phyloP scores from a whole-genome alignment of 2,113 vertebrate genomes.

The Numenius arquata region DNA sequence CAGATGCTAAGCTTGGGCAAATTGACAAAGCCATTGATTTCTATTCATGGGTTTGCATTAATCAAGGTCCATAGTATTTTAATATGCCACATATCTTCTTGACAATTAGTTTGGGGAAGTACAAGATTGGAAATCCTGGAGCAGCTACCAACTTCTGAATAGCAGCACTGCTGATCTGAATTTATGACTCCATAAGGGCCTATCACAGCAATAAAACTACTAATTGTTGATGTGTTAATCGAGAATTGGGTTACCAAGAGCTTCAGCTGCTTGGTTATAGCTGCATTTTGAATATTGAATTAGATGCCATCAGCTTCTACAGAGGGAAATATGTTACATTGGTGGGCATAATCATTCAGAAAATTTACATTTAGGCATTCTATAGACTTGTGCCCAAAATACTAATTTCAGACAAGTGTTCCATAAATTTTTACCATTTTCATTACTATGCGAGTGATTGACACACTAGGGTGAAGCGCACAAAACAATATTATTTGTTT shows the following conservation, averaged over 20 bases:
- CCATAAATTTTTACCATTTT: not conserved
- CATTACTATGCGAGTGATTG: not conserved
- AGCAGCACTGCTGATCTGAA: not conserved
- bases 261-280: not conserved
- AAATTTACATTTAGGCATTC: not conserved
- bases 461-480: not conserved
- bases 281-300: not conserved
- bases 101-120: not conserved
- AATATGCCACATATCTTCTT: not conserved
- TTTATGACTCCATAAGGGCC: not conserved
- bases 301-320: not conserved
- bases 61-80: not conserved
- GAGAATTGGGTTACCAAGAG: not conserved
- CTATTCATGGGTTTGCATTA: not conserved
- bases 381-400: not conserved
- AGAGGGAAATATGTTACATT: not conserved
- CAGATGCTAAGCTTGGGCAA: not conserved
- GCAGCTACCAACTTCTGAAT: not conserved
- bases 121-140: not conserved
- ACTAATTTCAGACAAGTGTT: not conserved
- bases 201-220: not conserved
- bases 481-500: not conserved
- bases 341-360: not conserved
- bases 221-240: not conserved
- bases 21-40: not conserved